Percentiles rank a stretch among this genome's conserved stretches.
Evolutionary conservation across 2,113 vertebrate species (phyloP).

Genomic region (Murina feae): DNA sequence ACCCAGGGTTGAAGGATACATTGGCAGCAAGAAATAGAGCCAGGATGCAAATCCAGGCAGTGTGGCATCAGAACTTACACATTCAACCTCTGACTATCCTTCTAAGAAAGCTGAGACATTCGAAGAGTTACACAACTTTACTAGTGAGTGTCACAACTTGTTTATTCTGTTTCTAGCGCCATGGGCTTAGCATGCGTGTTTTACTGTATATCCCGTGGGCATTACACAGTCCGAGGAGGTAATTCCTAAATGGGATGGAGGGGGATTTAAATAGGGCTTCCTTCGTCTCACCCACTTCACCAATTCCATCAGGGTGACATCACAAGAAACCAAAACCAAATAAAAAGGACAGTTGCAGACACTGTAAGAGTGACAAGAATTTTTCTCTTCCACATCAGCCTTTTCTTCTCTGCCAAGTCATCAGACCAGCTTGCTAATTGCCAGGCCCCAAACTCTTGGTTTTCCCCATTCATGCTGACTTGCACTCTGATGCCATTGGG

Average conservation of each 20-base stretch:
- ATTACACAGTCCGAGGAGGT: background rate
- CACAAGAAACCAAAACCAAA: background rate
- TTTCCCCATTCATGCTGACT: background rate
- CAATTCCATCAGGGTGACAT: background rate
- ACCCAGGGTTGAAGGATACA: background rate
- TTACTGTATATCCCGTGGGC: background rate
- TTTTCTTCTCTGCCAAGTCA: background rate
- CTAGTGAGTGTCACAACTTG: background rate
- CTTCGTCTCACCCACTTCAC: background rate
- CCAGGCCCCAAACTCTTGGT: background rate
- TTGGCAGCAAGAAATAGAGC: background rate
- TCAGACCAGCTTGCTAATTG: conserved; percentile 38
- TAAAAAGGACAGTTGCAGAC: background rate
- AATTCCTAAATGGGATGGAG: background rate
- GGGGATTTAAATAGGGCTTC: background rate
- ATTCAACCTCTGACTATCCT: background rate
- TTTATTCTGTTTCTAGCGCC: background rate
- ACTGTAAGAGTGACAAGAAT: background rate
- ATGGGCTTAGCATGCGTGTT: background rate
- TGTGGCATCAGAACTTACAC: background rate
- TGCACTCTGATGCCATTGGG: background rate
- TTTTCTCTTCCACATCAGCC: conserved; percentile 13
- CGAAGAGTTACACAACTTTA: background rate
- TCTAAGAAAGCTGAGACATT: background rate
- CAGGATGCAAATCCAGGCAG: background rate